Evolutionary conservation across 2,797 vertebrate species (phyloP).

Genomic region (Hypotaenidia philippensis): DNA sequence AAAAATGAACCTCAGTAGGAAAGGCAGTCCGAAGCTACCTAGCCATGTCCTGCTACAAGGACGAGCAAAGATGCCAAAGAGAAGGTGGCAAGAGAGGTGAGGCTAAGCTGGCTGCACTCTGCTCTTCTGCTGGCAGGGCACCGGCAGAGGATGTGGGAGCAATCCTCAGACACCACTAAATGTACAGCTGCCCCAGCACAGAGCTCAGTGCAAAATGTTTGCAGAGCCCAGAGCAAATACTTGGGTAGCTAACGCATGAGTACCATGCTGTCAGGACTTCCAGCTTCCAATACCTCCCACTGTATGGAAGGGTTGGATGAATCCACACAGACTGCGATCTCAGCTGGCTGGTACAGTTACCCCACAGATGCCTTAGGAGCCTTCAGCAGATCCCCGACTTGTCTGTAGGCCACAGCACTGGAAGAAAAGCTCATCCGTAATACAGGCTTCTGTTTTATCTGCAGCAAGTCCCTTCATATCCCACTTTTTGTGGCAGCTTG

Average conservation of each 20-base stretch:
- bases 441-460: neutral
- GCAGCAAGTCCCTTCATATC: slow-evolving; percentile 13
- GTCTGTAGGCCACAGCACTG: neutral
- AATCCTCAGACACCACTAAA: neutral
- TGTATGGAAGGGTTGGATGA: neutral
- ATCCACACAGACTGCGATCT: neutral
- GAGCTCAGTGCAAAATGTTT: neutral
- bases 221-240: neutral
- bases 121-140: neutral
- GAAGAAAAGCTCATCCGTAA: neutral
- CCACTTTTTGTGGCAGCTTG: neutral
- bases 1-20: neutral
- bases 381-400: neutral
- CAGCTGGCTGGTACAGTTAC: neutral
- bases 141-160: neutral
- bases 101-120: neutral
- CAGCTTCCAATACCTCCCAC: neutral
- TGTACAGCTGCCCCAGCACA: neutral
- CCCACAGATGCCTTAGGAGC: slow-evolving; percentile 4
- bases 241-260: neutral
- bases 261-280: neutral
- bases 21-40: neutral
- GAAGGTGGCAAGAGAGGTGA: neutral
- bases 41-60: neutral
- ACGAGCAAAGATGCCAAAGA: neutral